A percentile compares a stretch with the other conserved stretches of the same genome.
phyloP scores from a whole-genome alignment of 2,797 vertebrate genomes.

The Triplophysa yarkandensis region DNA sequence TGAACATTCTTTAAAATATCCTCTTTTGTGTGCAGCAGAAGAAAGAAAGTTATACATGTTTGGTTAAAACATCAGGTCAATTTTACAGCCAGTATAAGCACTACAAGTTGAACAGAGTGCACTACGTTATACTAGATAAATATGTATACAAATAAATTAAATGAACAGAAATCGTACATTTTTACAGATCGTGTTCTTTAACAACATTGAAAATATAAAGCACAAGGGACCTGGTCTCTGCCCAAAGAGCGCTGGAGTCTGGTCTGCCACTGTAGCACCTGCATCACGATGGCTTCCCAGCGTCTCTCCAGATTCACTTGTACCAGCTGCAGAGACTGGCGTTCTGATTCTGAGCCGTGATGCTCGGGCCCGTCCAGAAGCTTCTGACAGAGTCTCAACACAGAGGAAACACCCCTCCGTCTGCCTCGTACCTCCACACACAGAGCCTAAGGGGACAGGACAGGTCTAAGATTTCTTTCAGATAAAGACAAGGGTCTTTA shows the following conservation, averaged over 20 bases:
- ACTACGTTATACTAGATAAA: no score
- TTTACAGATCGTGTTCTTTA: no score
- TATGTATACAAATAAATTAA: no score
- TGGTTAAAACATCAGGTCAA: no score
- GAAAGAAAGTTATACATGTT: no score
- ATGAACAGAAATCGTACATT: no score
- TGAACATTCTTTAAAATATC: no score
- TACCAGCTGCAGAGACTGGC: conserved; percentile 88
- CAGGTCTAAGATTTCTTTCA: background rate
- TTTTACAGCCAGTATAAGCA: no score
- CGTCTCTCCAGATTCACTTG: conserved; percentile 94
- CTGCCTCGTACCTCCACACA: conserved; percentile 88
- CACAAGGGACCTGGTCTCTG: conserved; percentile 78
- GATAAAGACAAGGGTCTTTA: background rate
- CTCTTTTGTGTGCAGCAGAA: no score
- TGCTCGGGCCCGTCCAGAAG: conserved; percentile 84
- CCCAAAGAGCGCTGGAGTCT: conserved; percentile 84
- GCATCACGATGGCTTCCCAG: conserved; percentile 99
- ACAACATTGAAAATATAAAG: no score
- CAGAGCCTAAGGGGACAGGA: conserved; percentile 77
- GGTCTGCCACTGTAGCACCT: conserved; percentile 95
- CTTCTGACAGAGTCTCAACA: conserved; percentile 91
- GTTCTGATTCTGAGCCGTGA: conserved; percentile 78
- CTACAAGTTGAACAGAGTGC: no score
- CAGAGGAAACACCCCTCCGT: conserved; percentile 85